Conservation (phyloP, 64 coral and sea anemone species). For the Hydrozoanthus tunicans region DNA sequence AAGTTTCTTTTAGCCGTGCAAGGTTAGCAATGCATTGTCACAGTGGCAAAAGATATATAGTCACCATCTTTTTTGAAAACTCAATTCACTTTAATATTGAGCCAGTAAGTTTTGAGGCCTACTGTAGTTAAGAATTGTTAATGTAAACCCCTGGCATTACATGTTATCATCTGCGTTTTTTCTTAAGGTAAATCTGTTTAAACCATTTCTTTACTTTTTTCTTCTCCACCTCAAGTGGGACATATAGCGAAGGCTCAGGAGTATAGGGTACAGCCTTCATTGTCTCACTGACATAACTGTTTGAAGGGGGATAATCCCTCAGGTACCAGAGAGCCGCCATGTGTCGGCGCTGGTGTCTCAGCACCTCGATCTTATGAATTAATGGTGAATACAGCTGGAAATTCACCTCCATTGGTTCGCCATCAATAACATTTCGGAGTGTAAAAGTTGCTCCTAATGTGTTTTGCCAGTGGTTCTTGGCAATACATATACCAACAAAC, state of each 20-base stretch:
- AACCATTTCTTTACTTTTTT: slow-evolving; percentile 92
- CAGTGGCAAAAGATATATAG: too few relatives aligned
- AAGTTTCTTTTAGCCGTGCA: too few relatives aligned
- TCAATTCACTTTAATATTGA: too few relatives aligned
- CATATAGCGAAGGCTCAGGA: slow-evolving; percentile 71
- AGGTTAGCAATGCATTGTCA: too few relatives aligned
- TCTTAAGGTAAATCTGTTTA: slow-evolving; percentile 72
- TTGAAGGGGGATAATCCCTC: slow-evolving; percentile 89
- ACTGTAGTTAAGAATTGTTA: too few relatives aligned
- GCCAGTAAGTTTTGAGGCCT: too few relatives aligned
- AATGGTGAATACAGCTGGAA: slow-evolving; percentile 94
- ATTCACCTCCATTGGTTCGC: slow-evolving; percentile 91
- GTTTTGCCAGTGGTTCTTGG: slow-evolving; percentile 96
- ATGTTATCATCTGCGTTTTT: slow-evolving; percentile 58
- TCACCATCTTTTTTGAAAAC: too few relatives aligned
- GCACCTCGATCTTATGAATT: slow-evolving; percentile 89
- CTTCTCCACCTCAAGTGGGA: slow-evolving; percentile 75
- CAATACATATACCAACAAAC: slow-evolving; percentile 96
- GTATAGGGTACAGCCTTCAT: slow-evolving; percentile 90
- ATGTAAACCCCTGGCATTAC: too few relatives aligned
- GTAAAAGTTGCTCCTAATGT: slow-evolving; percentile 94
- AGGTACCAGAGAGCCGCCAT: slow-evolving; percentile 82
- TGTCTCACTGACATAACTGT: slow-evolving; percentile 86
- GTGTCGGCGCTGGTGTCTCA: slow-evolving; percentile 81
- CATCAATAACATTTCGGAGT: slow-evolving; percentile 91